These are phyloP conservation scores for Bombus waltoni DNA, from an alignment of 1,140 invertebrate species.

Conservation along the genomic window DNA sequence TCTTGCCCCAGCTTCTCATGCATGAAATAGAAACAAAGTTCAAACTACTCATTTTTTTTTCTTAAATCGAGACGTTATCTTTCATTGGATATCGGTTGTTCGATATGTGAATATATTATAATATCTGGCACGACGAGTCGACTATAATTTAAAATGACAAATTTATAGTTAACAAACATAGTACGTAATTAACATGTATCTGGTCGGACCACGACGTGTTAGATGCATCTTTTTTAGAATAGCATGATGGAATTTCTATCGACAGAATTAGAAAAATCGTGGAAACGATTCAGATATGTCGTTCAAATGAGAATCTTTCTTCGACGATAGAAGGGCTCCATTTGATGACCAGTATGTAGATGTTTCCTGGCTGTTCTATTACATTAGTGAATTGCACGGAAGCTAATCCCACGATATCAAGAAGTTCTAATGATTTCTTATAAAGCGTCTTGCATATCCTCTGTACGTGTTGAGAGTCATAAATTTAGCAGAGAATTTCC, in stretches of 20 bases:
- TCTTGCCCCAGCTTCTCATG: too few species aligned
- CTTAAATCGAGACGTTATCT: neutral
- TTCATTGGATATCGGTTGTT: neutral
- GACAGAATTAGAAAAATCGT: neutral
- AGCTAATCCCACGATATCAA: neutral
- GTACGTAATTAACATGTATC: too few species aligned
- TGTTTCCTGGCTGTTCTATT: neutral
- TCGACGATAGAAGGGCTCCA: neutral
- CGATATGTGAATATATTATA: neutral
- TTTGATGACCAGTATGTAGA: neutral
- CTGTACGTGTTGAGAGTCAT: neutral
- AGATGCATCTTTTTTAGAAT: neutral
- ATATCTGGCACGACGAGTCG: neutral
- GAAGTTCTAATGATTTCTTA: neutral
- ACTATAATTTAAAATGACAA: neutral
- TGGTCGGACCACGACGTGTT: neutral
- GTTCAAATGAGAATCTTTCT: neutral
- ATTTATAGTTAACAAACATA: neutral
- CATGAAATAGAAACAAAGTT: neutral
- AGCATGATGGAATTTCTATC: neutral
- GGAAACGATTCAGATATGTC: neutral
- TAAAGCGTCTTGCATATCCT: neutral
- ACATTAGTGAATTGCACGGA: neutral
- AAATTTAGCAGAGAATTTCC: neutral
- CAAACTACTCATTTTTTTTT: neutral